Percentiles rank a stretch among this genome's conserved stretches.
Evolutionary conservation across 2,113 vertebrate species (phyloP).

Genomic region (Rhinopomastus cyanomelas): DNA sequence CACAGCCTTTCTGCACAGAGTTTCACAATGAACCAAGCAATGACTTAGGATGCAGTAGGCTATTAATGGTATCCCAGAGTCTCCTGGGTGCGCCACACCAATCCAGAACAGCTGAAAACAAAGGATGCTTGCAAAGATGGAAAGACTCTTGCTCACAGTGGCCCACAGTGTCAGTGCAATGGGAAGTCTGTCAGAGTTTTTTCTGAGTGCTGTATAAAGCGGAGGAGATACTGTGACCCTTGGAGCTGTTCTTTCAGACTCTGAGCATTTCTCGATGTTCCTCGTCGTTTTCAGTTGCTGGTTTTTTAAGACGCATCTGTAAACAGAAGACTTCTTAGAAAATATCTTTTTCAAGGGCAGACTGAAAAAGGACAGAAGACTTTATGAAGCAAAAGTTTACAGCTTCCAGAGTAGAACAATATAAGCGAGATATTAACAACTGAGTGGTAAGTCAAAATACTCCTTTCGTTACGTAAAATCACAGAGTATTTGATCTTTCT

Average conservation of each 20-base stretch:
- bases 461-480: background rate
- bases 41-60: background rate
- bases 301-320: background rate
- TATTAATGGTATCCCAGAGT: background rate
- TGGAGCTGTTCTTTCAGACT: background rate
- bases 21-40: background rate
- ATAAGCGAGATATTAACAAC: background rate
- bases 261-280: background rate
- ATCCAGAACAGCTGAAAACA: background rate
- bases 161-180: accelerated
- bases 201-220: background rate
- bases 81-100: background rate
- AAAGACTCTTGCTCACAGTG: background rate
- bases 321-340: background rate
- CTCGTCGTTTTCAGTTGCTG: background rate
- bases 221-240: background rate
- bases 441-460: background rate
- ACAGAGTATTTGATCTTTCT: background rate
- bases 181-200: background rate
- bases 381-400: background rate
- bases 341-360: background rate
- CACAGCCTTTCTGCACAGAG: background rate
- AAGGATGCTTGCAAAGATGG: background rate
- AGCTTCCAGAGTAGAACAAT: background rate
- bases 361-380: background rate